A percentile compares a stretch with the other conserved stretches of the same genome.
These are phyloP conservation scores for Squalus acanthias DNA, from an alignment of 2,797 vertebrate species.

Conservation along the genomic window DNA sequence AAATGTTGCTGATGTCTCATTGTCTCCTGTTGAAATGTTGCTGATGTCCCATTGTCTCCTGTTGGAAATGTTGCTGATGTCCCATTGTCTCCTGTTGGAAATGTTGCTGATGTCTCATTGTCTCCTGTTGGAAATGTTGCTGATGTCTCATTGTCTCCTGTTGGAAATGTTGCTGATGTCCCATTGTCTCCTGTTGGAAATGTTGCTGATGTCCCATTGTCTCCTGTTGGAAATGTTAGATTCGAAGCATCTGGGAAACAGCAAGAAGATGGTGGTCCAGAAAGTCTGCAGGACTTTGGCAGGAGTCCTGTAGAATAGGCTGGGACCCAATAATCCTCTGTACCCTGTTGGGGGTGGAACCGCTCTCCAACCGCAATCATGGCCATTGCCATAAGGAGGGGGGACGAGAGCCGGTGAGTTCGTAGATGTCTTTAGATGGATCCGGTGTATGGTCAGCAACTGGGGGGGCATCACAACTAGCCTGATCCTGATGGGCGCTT, in stretches of 20 bases:
- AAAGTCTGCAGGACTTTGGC: background rate
- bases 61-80: too few relatives aligned
- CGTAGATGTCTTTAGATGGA: background rate
- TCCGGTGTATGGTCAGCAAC: background rate
- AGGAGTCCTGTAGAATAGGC: background rate
- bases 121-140: too few relatives aligned
- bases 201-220: background rate
- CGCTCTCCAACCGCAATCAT: background rate
- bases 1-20: too few relatives aligned
- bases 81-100: too few relatives aligned
- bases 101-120: too few relatives aligned
- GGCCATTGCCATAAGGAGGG: background rate
- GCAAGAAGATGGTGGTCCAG: background rate
- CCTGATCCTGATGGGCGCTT: background rate
- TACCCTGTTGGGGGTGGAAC: background rate
- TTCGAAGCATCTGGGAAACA: background rate
- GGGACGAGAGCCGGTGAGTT: background rate
- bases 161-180: background rate
- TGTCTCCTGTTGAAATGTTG: too few relatives aligned
- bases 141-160: too few relatives aligned
- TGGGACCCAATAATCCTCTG: background rate
- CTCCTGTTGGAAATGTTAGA: background rate
- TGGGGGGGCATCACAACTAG: background rate
- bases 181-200: background rate
- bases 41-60: too few relatives aligned